phyloP scores from a whole-genome alignment of 1,140 invertebrate species.

The Leptopilina clavipes region DNA sequence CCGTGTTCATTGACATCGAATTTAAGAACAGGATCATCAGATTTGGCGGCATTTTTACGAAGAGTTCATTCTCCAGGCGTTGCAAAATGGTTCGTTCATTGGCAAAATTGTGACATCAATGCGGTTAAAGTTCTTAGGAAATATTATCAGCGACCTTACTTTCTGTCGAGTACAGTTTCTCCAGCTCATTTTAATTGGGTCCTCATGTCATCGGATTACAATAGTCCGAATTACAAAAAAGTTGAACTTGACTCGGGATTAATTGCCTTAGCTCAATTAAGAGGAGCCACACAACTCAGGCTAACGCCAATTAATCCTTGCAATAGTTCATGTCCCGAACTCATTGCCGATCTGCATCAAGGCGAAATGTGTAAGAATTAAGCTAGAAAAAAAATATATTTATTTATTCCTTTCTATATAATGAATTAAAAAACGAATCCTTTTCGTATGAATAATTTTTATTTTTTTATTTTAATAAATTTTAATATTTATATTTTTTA shows the following conservation, averaged over 20 bases:
- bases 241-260: slow-evolving; percentile 82
- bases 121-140: slow-evolving; percentile 83
- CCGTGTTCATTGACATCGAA: slow-evolving; percentile 84
- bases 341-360: slow-evolving; percentile 80
- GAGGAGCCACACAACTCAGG: slow-evolving; percentile 80
- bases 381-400: no score
- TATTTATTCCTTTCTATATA: neutral
- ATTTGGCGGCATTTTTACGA: slow-evolving; percentile 80
- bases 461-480: no score
- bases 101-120: slow-evolving; percentile 88
- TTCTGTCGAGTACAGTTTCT: slow-evolving; percentile 83
- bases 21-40: slow-evolving; percentile 79
- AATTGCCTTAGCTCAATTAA: slow-evolving; percentile 84
- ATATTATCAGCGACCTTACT: slow-evolving; percentile 84
- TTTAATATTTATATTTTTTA: no score
- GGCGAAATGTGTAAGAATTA: slow-evolving; percentile 81
- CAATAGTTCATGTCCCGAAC: slow-evolving; percentile 79
- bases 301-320: slow-evolving; percentile 83
- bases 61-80: slow-evolving; percentile 80
- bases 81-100: slow-evolving; percentile 87
- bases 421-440: neutral
- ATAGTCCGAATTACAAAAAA: slow-evolving; percentile 82
- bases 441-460: no score
- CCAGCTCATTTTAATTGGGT: slow-evolving; percentile 88
- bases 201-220: slow-evolving; percentile 85